Conservation (phyloP, 2,113 vertebrate species). For the Progne subis region DNA sequence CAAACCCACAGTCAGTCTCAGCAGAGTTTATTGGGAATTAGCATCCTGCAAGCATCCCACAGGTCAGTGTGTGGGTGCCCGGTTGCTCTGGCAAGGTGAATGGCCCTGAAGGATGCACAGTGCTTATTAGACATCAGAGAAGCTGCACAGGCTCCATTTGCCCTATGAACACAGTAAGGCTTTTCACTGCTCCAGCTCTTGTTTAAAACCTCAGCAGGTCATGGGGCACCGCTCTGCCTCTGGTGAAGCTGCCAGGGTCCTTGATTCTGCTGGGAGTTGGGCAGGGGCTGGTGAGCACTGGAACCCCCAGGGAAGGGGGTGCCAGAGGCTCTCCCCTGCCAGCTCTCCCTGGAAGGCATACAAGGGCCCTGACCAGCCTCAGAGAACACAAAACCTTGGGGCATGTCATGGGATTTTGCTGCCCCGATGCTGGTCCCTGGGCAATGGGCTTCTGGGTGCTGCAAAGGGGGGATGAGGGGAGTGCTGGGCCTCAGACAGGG, state of each 20-base stretch:
- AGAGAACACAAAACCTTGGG: neutral
- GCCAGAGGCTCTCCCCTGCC: neutral
- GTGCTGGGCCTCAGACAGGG: neutral
- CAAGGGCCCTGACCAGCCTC: neutral
- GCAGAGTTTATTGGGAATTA: neutral
- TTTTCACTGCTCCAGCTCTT: neutral
- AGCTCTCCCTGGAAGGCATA: neutral
- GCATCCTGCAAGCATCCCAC: neutral
- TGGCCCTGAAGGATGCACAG: neutral
- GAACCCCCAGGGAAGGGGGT: neutral
- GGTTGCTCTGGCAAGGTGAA: neutral
- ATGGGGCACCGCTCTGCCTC: neutral
- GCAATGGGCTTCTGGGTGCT: neutral
- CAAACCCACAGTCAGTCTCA: neutral
- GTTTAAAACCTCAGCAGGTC: neutral
- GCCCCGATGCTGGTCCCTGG: accelerated
- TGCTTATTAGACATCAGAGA: neutral
- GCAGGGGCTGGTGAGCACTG: neutral
- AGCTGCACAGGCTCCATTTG: neutral
- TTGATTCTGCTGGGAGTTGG: neutral
- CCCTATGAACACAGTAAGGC: neutral
- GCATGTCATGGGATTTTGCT: neutral
- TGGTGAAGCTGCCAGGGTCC: neutral
- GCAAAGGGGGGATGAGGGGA: accelerated
- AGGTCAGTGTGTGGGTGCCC: accelerated